A percentile compares a stretch with the other conserved stretches of the same genome.
These are phyloP conservation scores for Zophobas atratus DNA, from an alignment of 1,140 invertebrate species.

Conservation along the genomic window DNA sequence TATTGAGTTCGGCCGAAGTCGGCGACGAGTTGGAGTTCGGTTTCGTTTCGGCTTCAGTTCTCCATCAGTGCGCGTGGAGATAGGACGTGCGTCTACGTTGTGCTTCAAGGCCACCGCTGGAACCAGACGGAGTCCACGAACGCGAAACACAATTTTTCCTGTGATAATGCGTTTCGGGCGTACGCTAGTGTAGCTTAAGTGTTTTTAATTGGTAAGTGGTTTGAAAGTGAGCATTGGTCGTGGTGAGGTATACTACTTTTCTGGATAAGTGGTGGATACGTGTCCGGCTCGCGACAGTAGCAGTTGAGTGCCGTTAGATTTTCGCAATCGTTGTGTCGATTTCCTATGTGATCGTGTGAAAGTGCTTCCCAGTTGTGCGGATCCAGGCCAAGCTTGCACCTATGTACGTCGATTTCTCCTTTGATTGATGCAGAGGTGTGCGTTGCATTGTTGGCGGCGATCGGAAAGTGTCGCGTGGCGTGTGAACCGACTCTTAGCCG, in stretches of 20 bases:
- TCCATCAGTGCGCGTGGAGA: constrained; percentile 49
- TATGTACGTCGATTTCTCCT: constrained; percentile 40
- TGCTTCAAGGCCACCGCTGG: constrained; percentile 52
- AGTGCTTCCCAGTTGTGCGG: constrained; percentile 50
- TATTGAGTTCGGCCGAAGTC: constrained; percentile 47
- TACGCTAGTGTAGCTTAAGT: not conserved
- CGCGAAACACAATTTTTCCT: not conserved
- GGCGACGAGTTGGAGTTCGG: constrained; percentile 46
- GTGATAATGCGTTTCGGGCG: constrained; percentile 5
- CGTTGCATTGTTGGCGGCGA: not conserved
- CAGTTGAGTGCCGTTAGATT: constrained; percentile 28
- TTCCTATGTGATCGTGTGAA: constrained; percentile 52
- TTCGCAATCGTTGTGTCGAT: constrained; percentile 2
- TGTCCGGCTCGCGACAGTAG: constrained; percentile 22
- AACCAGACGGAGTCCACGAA: constrained; percentile 1
- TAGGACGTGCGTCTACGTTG: constrained; percentile 36
- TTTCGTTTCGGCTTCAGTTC: constrained; percentile 54
- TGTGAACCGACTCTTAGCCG: constrained; percentile 19
- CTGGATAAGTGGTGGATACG: constrained; percentile 36
- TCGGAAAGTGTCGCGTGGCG: constrained; percentile 18
- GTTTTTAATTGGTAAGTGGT: constrained; percentile 49
- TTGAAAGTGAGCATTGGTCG: constrained; percentile 30
- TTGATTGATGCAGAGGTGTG: constrained; percentile 32
- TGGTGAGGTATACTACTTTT: not conserved
- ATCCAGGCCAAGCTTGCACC: constrained; percentile 50